Base-by-base conservation (phyloP, 2,113 vertebrate species). In the Plotosus lineatus region DNA sequence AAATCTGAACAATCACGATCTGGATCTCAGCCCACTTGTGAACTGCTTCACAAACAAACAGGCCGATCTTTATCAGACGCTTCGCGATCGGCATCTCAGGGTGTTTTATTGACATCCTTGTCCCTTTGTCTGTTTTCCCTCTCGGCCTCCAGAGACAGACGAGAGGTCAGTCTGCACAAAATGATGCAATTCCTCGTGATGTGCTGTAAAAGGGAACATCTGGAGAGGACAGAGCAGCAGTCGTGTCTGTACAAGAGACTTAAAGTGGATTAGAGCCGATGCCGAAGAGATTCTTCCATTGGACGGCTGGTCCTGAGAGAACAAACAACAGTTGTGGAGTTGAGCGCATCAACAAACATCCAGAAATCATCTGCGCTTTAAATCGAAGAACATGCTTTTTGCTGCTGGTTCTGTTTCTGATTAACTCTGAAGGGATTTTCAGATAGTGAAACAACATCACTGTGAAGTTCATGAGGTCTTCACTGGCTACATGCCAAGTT, bases 21-120 rank as follows among this genome's bases (percentile, higher is more conserved):
- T 80, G 2, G 68, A 65, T 3, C 48, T 33, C 28, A 0, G 8
- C 42, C 80, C 61, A 28, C n/a, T 75, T 76, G 75, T n/a, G 69
- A 61, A 58, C 26, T 5, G 15, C 38, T 42, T 6, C 11, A 79
- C 78, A 87, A 88, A 82, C 82, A 82, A 72, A 83, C 84, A 33
- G 28, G 31, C 42, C n/a, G 19, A 21, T 40, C 17, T 17, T 75
- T 48, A 79, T 33, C 51, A 14, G n/a, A 53, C 48, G 23, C 31
- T 68, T 83, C 1, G 74, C 73, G 77, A 87, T 74, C 40, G 21
- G 21, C 19, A 38, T 83, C 56, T 60, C 12, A 5, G 15, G 2
- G 28, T 72, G 79, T 86, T 81, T 79, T 42, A 17, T 56, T 75
- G 11, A 8, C 6, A 3, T 73, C 71, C 79, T 21, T 50, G 65